Evolutionary conservation across 92 coral and sea anemone species (phyloP), one percentile per base, ranked within the genome.

Genomic region (Bergia puertoricense): DNA sequence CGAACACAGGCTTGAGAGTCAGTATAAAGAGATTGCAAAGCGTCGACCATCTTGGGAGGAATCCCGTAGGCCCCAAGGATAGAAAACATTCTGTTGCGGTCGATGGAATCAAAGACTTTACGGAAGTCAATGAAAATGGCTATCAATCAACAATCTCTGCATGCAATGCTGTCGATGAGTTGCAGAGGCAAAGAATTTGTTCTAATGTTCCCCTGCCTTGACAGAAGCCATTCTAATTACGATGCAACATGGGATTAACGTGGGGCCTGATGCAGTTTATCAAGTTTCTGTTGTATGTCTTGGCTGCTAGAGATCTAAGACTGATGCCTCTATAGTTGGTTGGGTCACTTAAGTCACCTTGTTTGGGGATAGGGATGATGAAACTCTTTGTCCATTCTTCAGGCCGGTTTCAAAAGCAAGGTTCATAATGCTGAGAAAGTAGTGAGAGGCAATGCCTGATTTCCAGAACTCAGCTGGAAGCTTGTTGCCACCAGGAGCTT

Each of bases 351-450:
- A 45, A 36, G 81, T 77, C 81, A 37, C 81, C 81, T 77, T 44
- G 81, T 77, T 77, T 77, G 16, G 81, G 62, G 59, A 79, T 79
- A 68, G 82, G 83, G 23, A 51, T 79, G 68, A 79, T 51, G 69
- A 79, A 4, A 43, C 83, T 79, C 44, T 36, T 79, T 3, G 82
- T 79, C 83, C 83, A 79, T 79, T 79, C 69, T 50, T 51, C 6
- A 0, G 83, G 20, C 83, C 83, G 30, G 83, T 79, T 79, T 51
- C 68, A 51, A 79, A 79, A 2, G 68, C 83, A 37, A 79, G 83
- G 15, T 79, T 79, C 82, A 78, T 78, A 22, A 46, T 78, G 82
- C 20, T 78, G 42, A 78, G 82, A 11, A 78, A 66, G 23, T 78
- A 38, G 38, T 18, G 39, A 78, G 82, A 78, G 66, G 82, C 82